Conservation (phyloP, 2,888 invertebrate genomes). For the Platycheirus rosarum region DNA sequence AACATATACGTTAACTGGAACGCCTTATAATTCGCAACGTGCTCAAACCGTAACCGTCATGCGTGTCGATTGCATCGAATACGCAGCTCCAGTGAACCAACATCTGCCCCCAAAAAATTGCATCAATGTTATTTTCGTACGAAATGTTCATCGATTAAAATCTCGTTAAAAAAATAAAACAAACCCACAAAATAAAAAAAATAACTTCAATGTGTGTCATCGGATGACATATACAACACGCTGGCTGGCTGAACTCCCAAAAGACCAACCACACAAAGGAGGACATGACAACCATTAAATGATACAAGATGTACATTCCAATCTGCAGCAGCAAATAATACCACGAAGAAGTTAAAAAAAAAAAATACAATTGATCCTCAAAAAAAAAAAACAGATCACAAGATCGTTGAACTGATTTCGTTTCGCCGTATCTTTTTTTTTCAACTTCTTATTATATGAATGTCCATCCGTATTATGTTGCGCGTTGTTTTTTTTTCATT, state of each 20-base stretch:
- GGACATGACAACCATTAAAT: conserved; percentile 72
- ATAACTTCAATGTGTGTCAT: conserved; percentile 60
- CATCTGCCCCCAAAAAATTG: conserved; percentile 24
- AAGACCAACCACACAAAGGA: conserved; percentile 48
- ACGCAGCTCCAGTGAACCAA: neutral
- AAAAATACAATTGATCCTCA: conserved; percentile 69
- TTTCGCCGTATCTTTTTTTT: conserved; percentile 14
- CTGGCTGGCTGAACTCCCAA: conserved; percentile 22
- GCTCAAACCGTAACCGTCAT: neutral
- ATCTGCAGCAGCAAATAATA: conserved; percentile 46
- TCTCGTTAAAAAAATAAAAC: conserved; percentile 34
- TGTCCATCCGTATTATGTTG: neutral
- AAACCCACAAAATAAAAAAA: conserved; percentile 2
- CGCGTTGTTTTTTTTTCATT: conserved; percentile 26
- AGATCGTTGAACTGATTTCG: conserved; percentile 72
- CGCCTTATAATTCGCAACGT: conserved; percentile 15
- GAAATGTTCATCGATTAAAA: conserved; percentile 47
- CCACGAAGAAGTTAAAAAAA: conserved; percentile 30
- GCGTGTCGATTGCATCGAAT: conserved; percentile 15
- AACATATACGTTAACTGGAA: neutral
- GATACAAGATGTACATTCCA: conserved; percentile 71
- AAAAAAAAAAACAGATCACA: conserved; percentile 65
- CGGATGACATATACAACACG: conserved; percentile 53
- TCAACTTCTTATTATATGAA: conserved; percentile 20
- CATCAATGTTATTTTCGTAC: conserved; percentile 25